phyloP scores from a whole-genome alignment of 2,797 vertebrate genomes.

The Acanthiza pusilla region DNA sequence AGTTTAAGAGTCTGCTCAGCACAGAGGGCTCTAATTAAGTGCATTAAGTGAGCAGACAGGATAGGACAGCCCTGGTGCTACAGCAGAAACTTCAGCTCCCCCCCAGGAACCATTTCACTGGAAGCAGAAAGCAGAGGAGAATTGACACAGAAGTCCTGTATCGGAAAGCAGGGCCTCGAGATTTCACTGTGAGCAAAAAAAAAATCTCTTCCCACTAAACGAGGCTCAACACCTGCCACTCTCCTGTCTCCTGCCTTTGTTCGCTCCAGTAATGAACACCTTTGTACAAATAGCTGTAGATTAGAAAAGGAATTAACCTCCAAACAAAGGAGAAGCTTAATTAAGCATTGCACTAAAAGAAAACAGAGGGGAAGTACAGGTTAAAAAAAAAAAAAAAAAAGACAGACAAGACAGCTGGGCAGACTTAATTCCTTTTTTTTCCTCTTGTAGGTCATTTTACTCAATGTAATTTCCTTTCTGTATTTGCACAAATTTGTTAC shows the following conservation, averaged over 20 bases:
- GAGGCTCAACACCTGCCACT: not conserved
- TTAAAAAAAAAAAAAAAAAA: not conserved
- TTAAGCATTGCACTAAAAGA: not conserved
- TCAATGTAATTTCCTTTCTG: conserved; percentile 18
- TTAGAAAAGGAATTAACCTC: conserved; percentile 36
- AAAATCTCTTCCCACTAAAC: not conserved
- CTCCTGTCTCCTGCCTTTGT: conserved; percentile 1
- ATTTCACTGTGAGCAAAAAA: not conserved
- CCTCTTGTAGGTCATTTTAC: conserved; percentile 31
- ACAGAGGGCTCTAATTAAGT: not conserved
- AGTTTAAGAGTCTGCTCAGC: not conserved
- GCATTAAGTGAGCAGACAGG: not conserved
- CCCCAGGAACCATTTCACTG: not conserved
- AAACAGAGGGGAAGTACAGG: not conserved
- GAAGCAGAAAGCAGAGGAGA: not conserved
- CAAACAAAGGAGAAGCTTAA: conserved; percentile 40
- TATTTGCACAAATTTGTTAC: not conserved
- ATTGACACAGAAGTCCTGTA: not conserved
- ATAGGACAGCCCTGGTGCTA: not conserved
- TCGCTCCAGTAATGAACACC: not conserved
- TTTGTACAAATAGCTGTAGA: conserved; percentile 25
- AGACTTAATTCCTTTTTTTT: conserved; percentile 18
- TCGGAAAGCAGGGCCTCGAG: fast-evolving
- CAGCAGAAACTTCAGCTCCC: not conserved
- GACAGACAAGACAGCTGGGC: not conserved